These are phyloP conservation scores for Heliconius hermathena DNA, from an alignment of 1,140 invertebrate genomes.

Conservation along the genomic window DNA sequence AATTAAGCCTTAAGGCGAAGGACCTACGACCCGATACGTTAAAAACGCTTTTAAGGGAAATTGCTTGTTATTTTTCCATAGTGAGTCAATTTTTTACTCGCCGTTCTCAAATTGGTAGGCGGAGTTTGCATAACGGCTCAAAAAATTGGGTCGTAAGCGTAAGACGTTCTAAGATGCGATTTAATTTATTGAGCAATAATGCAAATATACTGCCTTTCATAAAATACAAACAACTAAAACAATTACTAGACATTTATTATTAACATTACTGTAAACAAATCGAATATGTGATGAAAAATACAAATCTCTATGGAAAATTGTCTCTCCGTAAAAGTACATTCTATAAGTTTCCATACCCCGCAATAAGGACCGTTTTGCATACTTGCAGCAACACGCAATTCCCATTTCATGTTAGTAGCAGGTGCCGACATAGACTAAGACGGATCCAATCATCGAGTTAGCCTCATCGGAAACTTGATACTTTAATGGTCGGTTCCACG, in stretches of 20 bases:
- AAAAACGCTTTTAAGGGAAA: conserved; percentile 43
- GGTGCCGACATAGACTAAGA: conserved; percentile 55
- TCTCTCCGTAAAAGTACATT: neutral
- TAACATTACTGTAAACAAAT: no score
- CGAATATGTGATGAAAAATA: no score
- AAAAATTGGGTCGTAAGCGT: conserved; percentile 44
- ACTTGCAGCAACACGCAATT: conserved; percentile 31
- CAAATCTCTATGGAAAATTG: no score
- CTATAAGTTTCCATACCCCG: neutral
- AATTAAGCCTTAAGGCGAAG: conserved; percentile 43
- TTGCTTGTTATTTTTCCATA: conserved; percentile 41
- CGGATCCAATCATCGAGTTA: conserved; percentile 73
- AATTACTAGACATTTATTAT: neutral
- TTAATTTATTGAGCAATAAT: conserved; percentile 31
- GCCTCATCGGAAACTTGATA: conserved; percentile 68
- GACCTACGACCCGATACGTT: conserved; percentile 37
- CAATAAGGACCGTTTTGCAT: conserved; percentile 30
- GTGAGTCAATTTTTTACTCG: conserved; percentile 41
- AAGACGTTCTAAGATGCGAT: conserved; percentile 36
- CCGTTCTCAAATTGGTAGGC: conserved; percentile 48
- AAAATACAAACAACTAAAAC: neutral
- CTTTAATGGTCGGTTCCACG: conserved; percentile 68
- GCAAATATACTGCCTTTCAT: conserved; percentile 7
- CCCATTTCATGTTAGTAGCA: conserved; percentile 45
- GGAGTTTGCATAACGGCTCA: conserved; percentile 42